Base-by-base conservation (phyloP, 2,888 invertebrate genomes). In the Gnatocerus cornutus region DNA sequence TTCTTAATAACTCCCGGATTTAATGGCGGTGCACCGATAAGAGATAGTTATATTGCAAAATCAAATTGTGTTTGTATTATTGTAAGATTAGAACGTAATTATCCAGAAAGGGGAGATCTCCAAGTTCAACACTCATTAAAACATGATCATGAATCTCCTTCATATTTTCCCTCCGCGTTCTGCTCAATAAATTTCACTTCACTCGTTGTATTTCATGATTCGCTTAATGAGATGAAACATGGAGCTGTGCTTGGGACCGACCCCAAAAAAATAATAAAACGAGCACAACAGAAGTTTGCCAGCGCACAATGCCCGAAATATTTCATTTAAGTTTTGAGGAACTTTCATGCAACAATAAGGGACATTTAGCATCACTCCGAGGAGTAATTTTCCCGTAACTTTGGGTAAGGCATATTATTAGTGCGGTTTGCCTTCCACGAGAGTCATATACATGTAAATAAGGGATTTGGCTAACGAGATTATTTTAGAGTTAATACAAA, bases 381-480 rank as follows among this genome's bases (percentile, higher is more conserved):
- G 56, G 56, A 13, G 21, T 45, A 58, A 43, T 58, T 58, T 43
- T 21, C 39, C 43, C 39, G 16, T 43, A 58, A 58, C 43, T 58
- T 58, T 58, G 10, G 16, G 13, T 16, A 53, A 43, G 29, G 16
- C 21, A 4, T 21, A 21, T 21, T 21, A 21, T 21, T 21, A 21
- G 21, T 21, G 21, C 4, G 21, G 21, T 21, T 13, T 12, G 29
- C 14, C 56, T 43, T 58, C 29, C 56, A 21, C 21, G 10, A 16
- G 27, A 12, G 13, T 43, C 39, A 41, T 58, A 58, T 41, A 58
- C 27, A 58, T 58, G 56, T 58, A 58, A 58, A 58, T 58, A 43
- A 27, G 43, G 43, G 43, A 27, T 21, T 30, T 9, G 9, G n/a
- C 56, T 58, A 58, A 58, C 43, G 41, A 41, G 12, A 43, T 55